Base-by-base conservation (phyloP, 2,113 vertebrate species). In the Hirundichthys speculiger region DNA sequence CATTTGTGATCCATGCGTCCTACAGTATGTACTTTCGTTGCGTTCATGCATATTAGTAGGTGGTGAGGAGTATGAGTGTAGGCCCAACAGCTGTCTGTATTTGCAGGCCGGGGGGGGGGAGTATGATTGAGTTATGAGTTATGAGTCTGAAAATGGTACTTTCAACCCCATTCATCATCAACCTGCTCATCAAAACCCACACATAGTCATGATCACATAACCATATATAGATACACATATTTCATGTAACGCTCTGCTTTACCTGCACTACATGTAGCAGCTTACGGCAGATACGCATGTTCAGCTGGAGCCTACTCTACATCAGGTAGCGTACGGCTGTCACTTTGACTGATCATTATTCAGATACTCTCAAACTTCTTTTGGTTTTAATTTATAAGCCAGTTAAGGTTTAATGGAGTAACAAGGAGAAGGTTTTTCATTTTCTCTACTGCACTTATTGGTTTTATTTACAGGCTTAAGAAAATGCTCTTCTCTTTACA, bases 131-230 rank as follows among this genome's bases (percentile, higher is more conserved):
- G n/a, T n/a, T n/a, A n/a, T n/a, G n/a, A n/a, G n/a, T n/a, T n/a
- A n/a, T n/a, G n/a, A 60, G 52, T 49, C 52, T 77, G 77, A 64
- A 77, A 80, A 83, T 25, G 8, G 74, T 53, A 48, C 75, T 60
- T 70, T 54, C 30, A 49, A 57, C 60, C 71, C 52, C 82, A 76
- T 81, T 76, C 80, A 82, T 86, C 75, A 70, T 85, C 62, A 13
- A 41, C 52, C 27, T 54, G 42, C 54, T 64, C 46, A 41, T 53
- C 41, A 63, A 53, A 21, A 15, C 61, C 19, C n/a, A n/a, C n/a
- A n/a, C n/a, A n/a, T n/a, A n/a, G n/a, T n/a, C n/a, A n/a, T n/a
- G n/a, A n/a, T n/a, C n/a, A n/a, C n/a, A n/a, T n/a, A n/a, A n/a
- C n/a, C n/a, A n/a, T n/a, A n/a, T n/a, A n/a, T n/a, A n/a, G n/a